Conservation (phyloP, 2,888 invertebrate genomes). For the Hoplodrina ambigua region DNA sequence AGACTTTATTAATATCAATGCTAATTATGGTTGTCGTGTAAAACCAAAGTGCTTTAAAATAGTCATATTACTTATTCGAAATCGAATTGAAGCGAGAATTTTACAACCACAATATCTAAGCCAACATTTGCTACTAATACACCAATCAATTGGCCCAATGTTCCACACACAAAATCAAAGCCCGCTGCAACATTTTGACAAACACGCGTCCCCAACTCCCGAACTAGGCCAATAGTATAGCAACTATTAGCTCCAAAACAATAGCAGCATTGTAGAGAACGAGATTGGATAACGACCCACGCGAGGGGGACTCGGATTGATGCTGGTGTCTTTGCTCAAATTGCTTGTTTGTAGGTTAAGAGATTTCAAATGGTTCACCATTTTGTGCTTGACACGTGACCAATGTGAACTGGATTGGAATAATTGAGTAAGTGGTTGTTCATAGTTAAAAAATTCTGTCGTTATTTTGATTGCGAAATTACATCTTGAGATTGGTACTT, state of each 20-base stretch:
- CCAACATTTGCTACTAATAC: conserved; percentile 2
- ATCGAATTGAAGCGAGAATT: too few species aligned
- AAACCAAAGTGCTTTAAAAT: too few species aligned
- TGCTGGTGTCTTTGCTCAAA: conserved; percentile 51
- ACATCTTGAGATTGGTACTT: not conserved
- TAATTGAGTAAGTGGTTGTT: conserved; percentile 34
- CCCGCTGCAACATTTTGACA: conserved; percentile 5
- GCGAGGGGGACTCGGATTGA: conserved; percentile 32
- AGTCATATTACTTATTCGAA: too few species aligned
- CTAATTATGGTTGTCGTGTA: too few species aligned
- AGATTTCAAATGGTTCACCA: conserved; percentile 44
- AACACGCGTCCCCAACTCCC: conserved; percentile 19
- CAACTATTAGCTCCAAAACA: conserved; percentile 40
- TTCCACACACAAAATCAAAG: not conserved
- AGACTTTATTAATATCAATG: too few species aligned
- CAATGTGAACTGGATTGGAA: conserved; percentile 24
- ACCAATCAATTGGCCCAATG: not conserved
- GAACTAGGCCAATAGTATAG: conserved; percentile 32
- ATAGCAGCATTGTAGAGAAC: conserved; percentile 34
- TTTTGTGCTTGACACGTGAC: conserved; percentile 35
- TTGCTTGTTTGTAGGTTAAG: conserved; percentile 47
- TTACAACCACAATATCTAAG: not conserved
- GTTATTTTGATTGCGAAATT: not conserved
- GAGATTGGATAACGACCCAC: conserved; percentile 46
- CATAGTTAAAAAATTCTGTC: not conserved